Evolutionary conservation across 2,113 vertebrate species (phyloP).

Genomic region (Myocastor coypus): DNA sequence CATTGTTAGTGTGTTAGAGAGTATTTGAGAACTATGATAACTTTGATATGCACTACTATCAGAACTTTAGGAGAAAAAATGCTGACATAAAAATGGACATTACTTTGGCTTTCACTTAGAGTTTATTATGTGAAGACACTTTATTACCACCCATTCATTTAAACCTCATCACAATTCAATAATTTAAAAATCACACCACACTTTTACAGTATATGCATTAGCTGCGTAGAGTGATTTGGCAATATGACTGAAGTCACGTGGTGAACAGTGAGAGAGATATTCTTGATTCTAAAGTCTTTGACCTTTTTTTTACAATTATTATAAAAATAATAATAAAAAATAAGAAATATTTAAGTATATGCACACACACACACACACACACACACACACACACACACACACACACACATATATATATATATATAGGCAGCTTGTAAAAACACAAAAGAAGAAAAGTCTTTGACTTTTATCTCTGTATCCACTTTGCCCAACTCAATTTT

Average conservation of each 20-base stretch:
- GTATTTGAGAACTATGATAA: background rate
- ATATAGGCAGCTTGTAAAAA: too few relatives aligned
- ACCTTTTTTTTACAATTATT: too few relatives aligned
- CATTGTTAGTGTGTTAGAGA: too few relatives aligned
- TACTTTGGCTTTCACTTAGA: background rate
- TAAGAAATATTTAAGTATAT: too few relatives aligned
- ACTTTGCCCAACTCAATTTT: background rate
- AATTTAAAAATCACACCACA: background rate
- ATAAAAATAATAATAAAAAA: too few relatives aligned
- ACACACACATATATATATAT: too few relatives aligned
- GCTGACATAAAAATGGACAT: background rate
- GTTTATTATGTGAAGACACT: background rate
- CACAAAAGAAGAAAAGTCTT: background rate
- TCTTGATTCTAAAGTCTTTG: background rate
- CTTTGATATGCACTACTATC: background rate
- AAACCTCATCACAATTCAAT: background rate
- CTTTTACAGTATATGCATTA: background rate
- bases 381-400: too few relatives aligned
- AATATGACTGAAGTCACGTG: background rate
- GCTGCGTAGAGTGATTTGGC: background rate
- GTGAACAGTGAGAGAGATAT: background rate
- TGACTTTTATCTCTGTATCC: background rate
- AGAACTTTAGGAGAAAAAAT: background rate
- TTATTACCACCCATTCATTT: background rate
- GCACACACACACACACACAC: too few relatives aligned